A percentile compares a stretch with the other conserved stretches of the same genome.
These are phyloP conservation scores for Atherinosoma microstoma DNA, from an alignment of 2,797 vertebrate genomes.

Conservation along the genomic window DNA sequence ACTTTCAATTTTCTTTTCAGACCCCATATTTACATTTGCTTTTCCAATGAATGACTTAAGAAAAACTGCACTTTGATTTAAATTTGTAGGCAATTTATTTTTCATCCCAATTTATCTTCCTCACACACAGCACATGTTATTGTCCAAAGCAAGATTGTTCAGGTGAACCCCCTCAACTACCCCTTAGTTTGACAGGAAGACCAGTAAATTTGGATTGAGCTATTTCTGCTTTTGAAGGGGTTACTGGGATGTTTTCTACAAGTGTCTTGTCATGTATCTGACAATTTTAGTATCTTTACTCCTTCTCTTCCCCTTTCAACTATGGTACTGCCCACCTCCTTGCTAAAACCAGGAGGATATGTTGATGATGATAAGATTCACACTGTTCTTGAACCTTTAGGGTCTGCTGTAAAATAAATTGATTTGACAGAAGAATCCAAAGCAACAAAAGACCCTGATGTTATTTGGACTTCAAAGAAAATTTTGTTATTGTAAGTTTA, in stretches of 20 bases:
- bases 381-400: slow-evolving; percentile 34
- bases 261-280: slow-evolving; percentile 54
- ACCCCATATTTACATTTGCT: neutral
- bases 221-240: slow-evolving; percentile 48
- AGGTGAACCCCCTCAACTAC: slow-evolving; percentile 40
- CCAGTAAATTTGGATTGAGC: slow-evolving; percentile 49
- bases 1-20: neutral
- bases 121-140: slow-evolving; percentile 20
- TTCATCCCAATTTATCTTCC: slow-evolving; percentile 7
- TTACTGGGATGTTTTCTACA: slow-evolving; percentile 42
- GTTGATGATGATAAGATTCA: slow-evolving; percentile 63
- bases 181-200: slow-evolving; percentile 37
- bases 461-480: slow-evolving; percentile 40
- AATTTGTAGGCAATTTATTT: neutral
- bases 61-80: slow-evolving; percentile 16
- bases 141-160: slow-evolving; percentile 22
- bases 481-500: slow-evolving; percentile 41
- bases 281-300: slow-evolving; percentile 57
- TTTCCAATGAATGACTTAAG: slow-evolving; percentile 1
- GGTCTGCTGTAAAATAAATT: slow-evolving; percentile 51
- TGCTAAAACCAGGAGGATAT: slow-evolving; percentile 40
- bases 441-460: slow-evolving; percentile 44
- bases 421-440: slow-evolving; percentile 53
- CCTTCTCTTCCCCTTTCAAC: neutral
- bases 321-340: neutral